These are phyloP conservation scores for Stenodera caucasica DNA, from an alignment of 2,888 invertebrate species.

Conservation along the genomic window DNA sequence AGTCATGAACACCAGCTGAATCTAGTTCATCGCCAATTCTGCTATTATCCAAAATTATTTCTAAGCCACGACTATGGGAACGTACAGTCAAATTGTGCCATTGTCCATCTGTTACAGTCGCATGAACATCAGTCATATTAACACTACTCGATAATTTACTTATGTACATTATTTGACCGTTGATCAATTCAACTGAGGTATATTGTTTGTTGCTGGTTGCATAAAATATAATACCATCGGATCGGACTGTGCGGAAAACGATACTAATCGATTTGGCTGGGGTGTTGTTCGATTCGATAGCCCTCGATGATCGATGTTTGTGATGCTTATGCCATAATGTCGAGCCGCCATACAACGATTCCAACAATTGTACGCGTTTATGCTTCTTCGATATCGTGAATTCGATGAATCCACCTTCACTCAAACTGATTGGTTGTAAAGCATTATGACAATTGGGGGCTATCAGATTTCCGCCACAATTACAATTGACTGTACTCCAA, in stretches of 20 bases:
- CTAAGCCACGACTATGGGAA: constrained; percentile 70
- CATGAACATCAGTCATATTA: constrained; percentile 76
- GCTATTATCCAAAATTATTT: constrained; percentile 70
- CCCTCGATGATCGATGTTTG: constrained; percentile 16
- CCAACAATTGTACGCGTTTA: constrained; percentile 82
- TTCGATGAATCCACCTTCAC: constrained; percentile 76
- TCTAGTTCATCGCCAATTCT: constrained; percentile 84
- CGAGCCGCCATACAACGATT: constrained; percentile 74
- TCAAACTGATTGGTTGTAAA: constrained; percentile 77
- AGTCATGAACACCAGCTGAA: constrained; percentile 84
- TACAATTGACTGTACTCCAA: constrained; percentile 77
- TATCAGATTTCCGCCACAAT: constrained; percentile 68
- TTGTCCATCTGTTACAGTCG: constrained; percentile 73
- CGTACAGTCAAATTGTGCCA: constrained; percentile 88
- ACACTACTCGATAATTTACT: constrained; percentile 78
- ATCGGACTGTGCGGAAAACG: constrained; percentile 77
- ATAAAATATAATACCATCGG: constrained; percentile 81
- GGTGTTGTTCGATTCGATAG: constrained; percentile 20
- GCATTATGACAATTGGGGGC: constrained; percentile 81
- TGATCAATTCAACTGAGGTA: constrained; percentile 76
- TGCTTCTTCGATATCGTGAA: constrained; percentile 82
- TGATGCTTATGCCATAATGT: constrained; percentile 64
- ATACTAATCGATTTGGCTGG: constrained; percentile 77
- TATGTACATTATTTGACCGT: constrained; percentile 77
- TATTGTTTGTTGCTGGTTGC: constrained; percentile 86